Conservation (phyloP, 2,797 vertebrate genomes). For the Somateria mollissima region DNA sequence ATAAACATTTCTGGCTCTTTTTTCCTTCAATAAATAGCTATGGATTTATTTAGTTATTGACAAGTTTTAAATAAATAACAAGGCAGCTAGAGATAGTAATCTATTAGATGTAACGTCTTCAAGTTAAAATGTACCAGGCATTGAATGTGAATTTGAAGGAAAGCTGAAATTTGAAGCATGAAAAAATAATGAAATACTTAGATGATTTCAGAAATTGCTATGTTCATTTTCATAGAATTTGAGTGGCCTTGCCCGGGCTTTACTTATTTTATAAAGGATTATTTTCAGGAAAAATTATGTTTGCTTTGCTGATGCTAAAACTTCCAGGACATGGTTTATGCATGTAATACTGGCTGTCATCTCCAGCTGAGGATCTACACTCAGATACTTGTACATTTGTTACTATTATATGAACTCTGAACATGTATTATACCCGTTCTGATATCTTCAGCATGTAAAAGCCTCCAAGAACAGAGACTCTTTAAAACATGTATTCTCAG, state of each 20-base stretch:
- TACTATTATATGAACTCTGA: neutral
- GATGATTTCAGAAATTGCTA: constrained; percentile 11
- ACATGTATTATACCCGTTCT: neutral
- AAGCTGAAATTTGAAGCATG: constrained; percentile 17
- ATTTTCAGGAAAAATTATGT: constrained; percentile 30
- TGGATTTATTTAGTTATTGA: neutral
- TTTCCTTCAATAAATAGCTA: neutral
- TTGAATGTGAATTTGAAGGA: neutral
- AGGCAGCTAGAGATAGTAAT: neutral
- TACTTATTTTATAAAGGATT: neutral
- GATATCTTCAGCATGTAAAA: neutral
- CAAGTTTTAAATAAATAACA: constrained; percentile 18
- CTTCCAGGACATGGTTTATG: neutral
- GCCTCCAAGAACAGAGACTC: neutral
- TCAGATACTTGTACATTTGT: neutral
- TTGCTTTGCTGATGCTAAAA: neutral
- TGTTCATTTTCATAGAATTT: constrained; percentile 5
- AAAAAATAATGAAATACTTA: neutral
- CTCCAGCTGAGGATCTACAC: neutral
- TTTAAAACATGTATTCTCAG: neutral
- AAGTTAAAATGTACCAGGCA: neutral
- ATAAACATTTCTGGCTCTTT: neutral
- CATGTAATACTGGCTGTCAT: neutral
- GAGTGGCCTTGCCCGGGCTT: neutral
- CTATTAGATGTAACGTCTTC: neutral